Base-by-base conservation (phyloP, 2,797 vertebrate species). In the Microcaecilia unicolor region DNA sequence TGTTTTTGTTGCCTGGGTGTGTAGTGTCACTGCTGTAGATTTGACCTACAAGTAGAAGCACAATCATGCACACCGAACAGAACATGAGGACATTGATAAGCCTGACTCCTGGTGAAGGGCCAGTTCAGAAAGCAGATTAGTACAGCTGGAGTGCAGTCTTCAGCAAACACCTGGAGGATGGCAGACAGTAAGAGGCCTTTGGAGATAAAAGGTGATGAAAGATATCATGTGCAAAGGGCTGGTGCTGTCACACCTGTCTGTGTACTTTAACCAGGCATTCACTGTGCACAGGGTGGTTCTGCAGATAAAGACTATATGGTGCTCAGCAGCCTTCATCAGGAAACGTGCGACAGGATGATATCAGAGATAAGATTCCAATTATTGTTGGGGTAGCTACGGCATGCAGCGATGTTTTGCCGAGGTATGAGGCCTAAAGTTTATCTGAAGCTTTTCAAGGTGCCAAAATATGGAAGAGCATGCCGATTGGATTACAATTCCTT, bases 291-390 rank as follows among this genome's bases (percentile, higher is more conserved):
- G 21, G 35, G 37, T 35, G 28, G 35, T 9, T 53, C 51, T 58
- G 64, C 48, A 15, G 58, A 44, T 55, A 39, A 59, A 53, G 51
- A 39, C 55, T 23, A 64, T 50, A 44, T 54, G 59, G 61, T 55
- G 15, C 41, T 56, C 51, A 36, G 49, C 58, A 41, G 58, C 48
- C 30, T 59, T 67, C 56, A 34, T 26, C 43, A 45, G 39, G 49
- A 47, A 39, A 18, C 13, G 10, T 20, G 28, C 26, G 32, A n/a
- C n/a, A n/a, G n/a, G n/a, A n/a, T n/a, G n/a, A 46, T 42, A 41
- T 41, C 28, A 40, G 4, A 4, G 0, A 0, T 6, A 56, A 54
- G 48, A 62, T 44, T 61, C 48, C 55, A 55, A 58, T 61, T 57
- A 54, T 49, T 50, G 26, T 46, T 51, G 44, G 30, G 31, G 48